These are phyloP conservation scores for Sinocyclocheilus maitianheensis DNA, from an alignment of 2,113 vertebrate genomes.

Conservation along the genomic window DNA sequence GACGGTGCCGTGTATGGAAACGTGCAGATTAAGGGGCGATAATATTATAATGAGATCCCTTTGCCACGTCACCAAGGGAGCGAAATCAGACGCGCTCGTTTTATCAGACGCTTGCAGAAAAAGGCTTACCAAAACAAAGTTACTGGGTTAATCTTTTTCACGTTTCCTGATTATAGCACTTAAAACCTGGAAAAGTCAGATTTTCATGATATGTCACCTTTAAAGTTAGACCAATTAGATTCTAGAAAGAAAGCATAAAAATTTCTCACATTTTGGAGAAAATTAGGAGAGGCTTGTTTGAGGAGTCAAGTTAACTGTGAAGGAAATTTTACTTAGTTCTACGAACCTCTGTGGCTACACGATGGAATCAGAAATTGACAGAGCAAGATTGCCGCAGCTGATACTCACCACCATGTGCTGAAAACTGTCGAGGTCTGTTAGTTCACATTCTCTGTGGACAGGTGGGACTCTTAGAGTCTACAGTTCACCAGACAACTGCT, in stretches of 20 bases:
- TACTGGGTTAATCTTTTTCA: too few species aligned
- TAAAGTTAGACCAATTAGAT: background rate
- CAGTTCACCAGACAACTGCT: constrained; percentile 30
- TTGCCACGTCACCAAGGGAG: too few species aligned
- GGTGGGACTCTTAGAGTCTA: background rate
- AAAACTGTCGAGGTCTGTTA: background rate
- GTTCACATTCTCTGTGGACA: constrained; percentile 22
- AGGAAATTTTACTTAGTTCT: background rate
- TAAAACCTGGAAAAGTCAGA: too few species aligned
- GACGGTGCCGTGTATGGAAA: too few species aligned
- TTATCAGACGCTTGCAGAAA: too few species aligned
- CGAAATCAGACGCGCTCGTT: too few species aligned
- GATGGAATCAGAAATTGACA: background rate
- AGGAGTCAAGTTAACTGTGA: background rate
- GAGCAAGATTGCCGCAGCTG: background rate
- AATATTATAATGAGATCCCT: too few species aligned
- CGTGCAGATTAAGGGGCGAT: too few species aligned
- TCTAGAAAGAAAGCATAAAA: background rate
- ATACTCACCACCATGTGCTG: background rate
- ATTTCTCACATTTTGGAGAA: background rate
- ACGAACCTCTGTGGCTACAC: background rate
- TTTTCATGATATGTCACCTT: too few species aligned
- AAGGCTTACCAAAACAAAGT: too few species aligned
- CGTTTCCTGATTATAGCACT: too few species aligned
- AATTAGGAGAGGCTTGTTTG: background rate